Conservation (phyloP, 1,140 invertebrate species). For the Melanaphis sacchari region DNA sequence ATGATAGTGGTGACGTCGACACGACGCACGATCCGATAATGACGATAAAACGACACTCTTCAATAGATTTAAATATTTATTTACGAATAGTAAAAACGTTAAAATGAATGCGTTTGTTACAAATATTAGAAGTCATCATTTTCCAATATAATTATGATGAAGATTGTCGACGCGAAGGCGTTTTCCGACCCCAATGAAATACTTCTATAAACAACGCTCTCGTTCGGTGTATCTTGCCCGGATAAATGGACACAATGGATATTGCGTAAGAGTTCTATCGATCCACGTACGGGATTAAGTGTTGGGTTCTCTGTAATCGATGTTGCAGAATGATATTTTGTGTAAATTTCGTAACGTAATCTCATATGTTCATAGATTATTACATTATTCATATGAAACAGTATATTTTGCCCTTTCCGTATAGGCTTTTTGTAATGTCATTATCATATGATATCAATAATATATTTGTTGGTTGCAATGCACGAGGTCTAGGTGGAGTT, state of each 20-base stretch:
- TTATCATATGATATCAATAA: not conserved
- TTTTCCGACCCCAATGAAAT: not conserved
- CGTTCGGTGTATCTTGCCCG: not conserved
- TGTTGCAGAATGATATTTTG: not conserved
- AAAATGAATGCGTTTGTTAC: too few species aligned
- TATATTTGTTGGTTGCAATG: not conserved
- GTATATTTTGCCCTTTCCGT: not conserved
- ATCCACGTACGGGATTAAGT: not conserved
- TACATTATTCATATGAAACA: slow-evolving; percentile 12
- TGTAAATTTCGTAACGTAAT: not conserved
- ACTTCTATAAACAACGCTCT: not conserved
- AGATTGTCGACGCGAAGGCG: not conserved
- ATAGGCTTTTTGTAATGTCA: not conserved
- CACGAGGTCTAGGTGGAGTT: not conserved
- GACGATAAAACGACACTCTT: too few species aligned
- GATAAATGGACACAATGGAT: not conserved
- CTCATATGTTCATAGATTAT: not conserved
- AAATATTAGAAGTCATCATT: too few species aligned
- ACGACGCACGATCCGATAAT: too few species aligned
- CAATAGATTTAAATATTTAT: too few species aligned
- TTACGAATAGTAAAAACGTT: too few species aligned
- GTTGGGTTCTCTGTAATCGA: not conserved
- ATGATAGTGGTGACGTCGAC: too few species aligned
- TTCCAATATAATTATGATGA: not conserved
- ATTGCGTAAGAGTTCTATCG: not conserved